phyloP scores from a whole-genome alignment of 2,113 vertebrate genomes.

The Albula glossodonta region DNA sequence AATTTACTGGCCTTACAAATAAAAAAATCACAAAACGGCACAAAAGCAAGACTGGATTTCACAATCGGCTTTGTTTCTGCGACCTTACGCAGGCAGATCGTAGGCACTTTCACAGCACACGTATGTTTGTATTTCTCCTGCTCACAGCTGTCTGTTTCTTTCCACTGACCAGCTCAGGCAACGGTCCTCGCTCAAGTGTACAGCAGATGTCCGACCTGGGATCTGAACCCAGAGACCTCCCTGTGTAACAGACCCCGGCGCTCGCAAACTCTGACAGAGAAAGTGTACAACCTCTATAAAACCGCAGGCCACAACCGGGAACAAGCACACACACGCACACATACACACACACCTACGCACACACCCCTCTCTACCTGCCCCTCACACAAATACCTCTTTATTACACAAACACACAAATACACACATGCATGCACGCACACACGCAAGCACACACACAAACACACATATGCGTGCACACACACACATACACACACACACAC shows the following conservation, averaged over 20 bases:
- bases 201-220: slow-evolving; percentile 10
- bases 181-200: neutral
- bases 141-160: neutral
- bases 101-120: neutral
- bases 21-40: neutral
- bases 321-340: neutral
- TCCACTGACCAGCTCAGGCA: neutral
- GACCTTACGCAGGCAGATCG: neutral
- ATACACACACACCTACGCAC: too few relatives aligned
- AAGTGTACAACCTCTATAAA: neutral
- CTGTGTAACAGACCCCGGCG: neutral
- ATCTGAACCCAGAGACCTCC: neutral
- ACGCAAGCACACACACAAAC: neutral
- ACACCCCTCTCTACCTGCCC: too few relatives aligned
- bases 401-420: too few relatives aligned
- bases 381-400: too few relatives aligned
- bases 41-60: neutral
- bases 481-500: neutral
- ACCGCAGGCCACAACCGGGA: neutral
- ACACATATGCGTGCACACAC: neutral
- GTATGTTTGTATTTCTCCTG: neutral
- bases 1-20: neutral
- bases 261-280: neutral
- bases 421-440: neutral
- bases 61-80: neutral